A percentile compares a stretch with the other conserved stretches of the same genome.
phyloP scores from a whole-genome alignment of 1,140 invertebrate genomes.

The Nasonia longicornis region DNA sequence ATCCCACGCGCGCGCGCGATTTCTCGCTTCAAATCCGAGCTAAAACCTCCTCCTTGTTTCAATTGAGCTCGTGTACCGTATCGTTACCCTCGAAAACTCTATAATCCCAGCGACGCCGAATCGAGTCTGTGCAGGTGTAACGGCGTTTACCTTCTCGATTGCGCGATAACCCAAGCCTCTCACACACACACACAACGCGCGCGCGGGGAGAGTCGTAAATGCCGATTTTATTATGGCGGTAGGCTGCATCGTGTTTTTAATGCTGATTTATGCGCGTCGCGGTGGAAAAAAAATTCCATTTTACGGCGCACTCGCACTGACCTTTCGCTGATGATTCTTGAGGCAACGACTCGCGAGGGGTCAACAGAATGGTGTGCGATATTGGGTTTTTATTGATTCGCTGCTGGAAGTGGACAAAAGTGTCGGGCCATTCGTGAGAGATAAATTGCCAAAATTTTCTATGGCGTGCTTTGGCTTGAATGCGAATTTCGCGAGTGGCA shows the following conservation, averaged over 20 bases:
- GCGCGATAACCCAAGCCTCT: neutral
- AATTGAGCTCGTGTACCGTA: neutral
- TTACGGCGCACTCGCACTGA: neutral
- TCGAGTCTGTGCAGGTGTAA: neutral
- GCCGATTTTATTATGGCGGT: constrained; percentile 26
- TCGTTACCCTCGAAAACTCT: neutral
- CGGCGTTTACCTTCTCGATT: neutral
- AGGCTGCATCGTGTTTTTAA: neutral
- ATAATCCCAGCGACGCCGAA: too few relatives aligned
- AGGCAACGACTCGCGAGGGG: neutral
- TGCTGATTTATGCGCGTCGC: constrained; percentile 10
- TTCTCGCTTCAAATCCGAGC: neutral
- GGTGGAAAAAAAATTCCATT: neutral
- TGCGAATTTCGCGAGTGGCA: neutral
- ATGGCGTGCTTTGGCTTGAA: neutral
- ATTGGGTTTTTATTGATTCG: neutral
- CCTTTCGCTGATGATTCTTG: neutral
- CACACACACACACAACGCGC: neutral
- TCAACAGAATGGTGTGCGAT: neutral
- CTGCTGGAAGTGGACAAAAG: too few relatives aligned
- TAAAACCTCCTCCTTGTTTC: neutral
- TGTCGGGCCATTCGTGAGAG: too few relatives aligned
- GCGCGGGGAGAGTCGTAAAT: neutral
- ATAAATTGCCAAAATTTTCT: too few relatives aligned
- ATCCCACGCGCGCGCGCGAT: constrained; percentile 11